Evolutionary conservation across 2,113 vertebrate species (phyloP).

Genomic region (Lathamus discolor): DNA sequence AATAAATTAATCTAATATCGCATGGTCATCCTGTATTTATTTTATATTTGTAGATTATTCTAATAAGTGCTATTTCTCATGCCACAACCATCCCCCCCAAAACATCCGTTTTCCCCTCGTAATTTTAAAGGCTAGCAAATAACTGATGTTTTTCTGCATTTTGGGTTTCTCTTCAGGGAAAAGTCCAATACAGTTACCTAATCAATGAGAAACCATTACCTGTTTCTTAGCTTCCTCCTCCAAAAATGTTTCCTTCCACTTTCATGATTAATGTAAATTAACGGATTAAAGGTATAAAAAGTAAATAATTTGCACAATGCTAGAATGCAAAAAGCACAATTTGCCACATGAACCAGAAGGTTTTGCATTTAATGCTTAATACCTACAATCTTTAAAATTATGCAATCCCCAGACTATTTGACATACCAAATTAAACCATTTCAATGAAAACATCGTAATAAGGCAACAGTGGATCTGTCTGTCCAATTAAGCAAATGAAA

Average conservation of each 20-base stretch:
- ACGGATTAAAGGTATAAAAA: not conserved
- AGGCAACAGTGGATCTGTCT: not conserved
- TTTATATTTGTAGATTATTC: not conserved
- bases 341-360: not conserved
- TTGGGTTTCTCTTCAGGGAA: not conserved
- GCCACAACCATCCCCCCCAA: rapidly evolving
- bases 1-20: not conserved
- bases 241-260: not conserved
- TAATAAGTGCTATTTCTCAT: not conserved
- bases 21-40: not conserved
- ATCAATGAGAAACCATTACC: not conserved
- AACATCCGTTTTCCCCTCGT: rapidly evolving
- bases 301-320: not conserved
- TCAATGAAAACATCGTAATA: not conserved
- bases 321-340: not conserved
- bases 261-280: not conserved
- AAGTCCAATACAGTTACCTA: not conserved
- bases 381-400: not conserved
- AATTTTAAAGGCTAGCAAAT: not conserved
- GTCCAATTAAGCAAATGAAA: not conserved
- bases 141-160: not conserved
- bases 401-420: not conserved
- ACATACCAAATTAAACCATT: not conserved
- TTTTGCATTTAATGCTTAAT: not conserved
- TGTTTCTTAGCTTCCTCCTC: not conserved